Evolutionary conservation across 2,888 invertebrate genomes (phyloP).

Genomic region (Pocota personata): DNA sequence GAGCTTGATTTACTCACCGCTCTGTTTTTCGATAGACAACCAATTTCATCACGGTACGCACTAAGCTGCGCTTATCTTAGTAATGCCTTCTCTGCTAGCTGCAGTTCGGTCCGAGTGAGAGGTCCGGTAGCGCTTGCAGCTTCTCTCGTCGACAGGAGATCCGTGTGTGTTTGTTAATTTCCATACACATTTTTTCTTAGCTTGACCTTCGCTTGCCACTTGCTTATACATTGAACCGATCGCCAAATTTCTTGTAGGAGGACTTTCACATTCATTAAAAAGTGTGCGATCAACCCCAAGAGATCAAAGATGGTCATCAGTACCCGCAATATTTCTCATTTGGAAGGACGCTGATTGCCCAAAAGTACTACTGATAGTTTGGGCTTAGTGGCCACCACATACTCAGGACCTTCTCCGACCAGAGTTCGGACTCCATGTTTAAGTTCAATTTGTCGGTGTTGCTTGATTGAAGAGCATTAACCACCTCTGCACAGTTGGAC

Average conservation of each 20-base stretch:
- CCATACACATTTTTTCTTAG: neutral
- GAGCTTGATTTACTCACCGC: no score
- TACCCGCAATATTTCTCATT: no score
- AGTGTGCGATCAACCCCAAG: neutral
- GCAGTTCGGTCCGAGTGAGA: no score
- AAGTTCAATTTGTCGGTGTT: neutral
- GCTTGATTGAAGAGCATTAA: neutral
- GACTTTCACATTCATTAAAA: no score
- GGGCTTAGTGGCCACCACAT: conserved; percentile 27
- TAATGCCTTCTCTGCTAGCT: neutral
- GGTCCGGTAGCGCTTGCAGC: neutral
- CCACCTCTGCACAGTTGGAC: no score
- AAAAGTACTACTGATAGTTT: neutral
- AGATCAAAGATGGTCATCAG: neutral
- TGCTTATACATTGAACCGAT: neutral
- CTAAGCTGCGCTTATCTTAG: neutral
- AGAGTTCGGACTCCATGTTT: neutral
- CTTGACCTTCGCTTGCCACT: neutral
- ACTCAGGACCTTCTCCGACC: conserved; percentile 17
- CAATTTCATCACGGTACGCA: no score
- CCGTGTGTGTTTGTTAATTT: no score
- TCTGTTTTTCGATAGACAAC: no score
- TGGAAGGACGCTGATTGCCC: no score
- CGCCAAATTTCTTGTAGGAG: no score
- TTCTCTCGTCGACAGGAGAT: no score